Conservation (phyloP, 2,113 vertebrate genomes). For the Amphiprion percula region DNA sequence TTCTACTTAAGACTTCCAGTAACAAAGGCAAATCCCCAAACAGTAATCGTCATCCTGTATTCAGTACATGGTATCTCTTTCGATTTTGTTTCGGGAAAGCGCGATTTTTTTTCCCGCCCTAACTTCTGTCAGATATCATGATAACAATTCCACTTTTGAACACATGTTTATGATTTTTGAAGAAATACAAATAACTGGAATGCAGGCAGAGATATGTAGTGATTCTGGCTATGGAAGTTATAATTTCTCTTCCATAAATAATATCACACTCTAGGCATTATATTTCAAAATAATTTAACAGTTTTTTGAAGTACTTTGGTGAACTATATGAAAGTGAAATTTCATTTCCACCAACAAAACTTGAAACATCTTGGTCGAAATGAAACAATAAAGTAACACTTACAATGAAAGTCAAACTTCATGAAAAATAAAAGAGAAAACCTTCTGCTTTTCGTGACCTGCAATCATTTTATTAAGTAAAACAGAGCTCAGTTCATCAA, state of each 20-base stretch:
- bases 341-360: constrained; percentile 18
- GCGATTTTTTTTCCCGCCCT: constrained; percentile 17
- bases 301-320: constrained; percentile 20
- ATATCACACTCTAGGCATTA: background rate
- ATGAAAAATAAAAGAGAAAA: background rate
- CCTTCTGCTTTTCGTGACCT: constrained; percentile 62
- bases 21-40: constrained; percentile 41
- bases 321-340: constrained; percentile 16
- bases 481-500: constrained; percentile 66
- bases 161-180: constrained; percentile 40
- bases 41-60: constrained; percentile 26
- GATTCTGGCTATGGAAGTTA: constrained; percentile 25
- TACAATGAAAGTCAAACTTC: background rate
- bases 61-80: constrained; percentile 1
- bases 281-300: constrained; percentile 3
- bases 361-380: background rate
- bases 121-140: constrained; percentile 38
- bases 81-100: constrained; percentile 23
- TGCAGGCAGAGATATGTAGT: constrained; percentile 4
- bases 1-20: constrained; percentile 53
- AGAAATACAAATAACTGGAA: constrained; percentile 33
- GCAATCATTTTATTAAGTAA: constrained; percentile 71
- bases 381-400: background rate
- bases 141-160: constrained; percentile 19
- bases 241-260: constrained; percentile 5